Evolutionary conservation across 2,888 invertebrate species (phyloP).

Genomic region (Anaspis maculata): DNA sequence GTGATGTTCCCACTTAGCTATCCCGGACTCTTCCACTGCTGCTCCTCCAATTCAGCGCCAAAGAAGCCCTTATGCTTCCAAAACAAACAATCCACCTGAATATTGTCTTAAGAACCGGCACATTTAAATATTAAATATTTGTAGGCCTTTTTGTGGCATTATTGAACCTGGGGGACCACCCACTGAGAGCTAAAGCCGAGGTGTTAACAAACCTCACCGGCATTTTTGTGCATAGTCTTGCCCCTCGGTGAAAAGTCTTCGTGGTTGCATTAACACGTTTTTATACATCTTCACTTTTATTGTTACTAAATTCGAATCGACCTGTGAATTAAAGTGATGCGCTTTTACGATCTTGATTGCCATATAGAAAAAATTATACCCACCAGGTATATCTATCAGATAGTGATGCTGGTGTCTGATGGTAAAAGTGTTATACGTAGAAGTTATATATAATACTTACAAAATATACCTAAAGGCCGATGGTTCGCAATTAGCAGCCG

Average conservation of each 20-base stretch:
- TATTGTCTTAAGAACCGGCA: conserved; percentile 11
- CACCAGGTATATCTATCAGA: too few species aligned
- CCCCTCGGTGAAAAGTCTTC: conserved; percentile 32
- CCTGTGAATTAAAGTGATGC: conserved; percentile 10
- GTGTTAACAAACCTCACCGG: conserved; percentile 26
- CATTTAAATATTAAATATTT: conserved; percentile 17
- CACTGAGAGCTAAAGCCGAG: conserved; percentile 19
- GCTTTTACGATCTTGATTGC: neutral
- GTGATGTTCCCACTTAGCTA: too few species aligned
- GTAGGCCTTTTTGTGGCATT: conserved; percentile 4
- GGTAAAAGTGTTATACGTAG: too few species aligned
- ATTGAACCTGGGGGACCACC: conserved; percentile 22
- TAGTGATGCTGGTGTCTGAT: too few species aligned
- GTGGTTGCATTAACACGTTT: conserved; percentile 40
- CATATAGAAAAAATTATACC: neutral
- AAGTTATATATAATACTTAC: too few species aligned
- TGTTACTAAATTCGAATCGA: too few species aligned
- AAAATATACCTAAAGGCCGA: too few species aligned
- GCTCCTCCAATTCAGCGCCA: too few species aligned
- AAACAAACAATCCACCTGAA: conserved; percentile 8
- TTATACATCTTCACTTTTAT: too few species aligned
- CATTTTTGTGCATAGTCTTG: conserved; percentile 22
- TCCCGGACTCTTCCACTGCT: too few species aligned
- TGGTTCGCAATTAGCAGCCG: conserved; percentile 12
- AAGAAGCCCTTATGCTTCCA: too few species aligned